Percentiles rank a stretch among this genome's conserved stretches.
Evolutionary conservation across 2,888 invertebrate species (phyloP).

Genomic region (Megaustenia siamemsis): DNA sequence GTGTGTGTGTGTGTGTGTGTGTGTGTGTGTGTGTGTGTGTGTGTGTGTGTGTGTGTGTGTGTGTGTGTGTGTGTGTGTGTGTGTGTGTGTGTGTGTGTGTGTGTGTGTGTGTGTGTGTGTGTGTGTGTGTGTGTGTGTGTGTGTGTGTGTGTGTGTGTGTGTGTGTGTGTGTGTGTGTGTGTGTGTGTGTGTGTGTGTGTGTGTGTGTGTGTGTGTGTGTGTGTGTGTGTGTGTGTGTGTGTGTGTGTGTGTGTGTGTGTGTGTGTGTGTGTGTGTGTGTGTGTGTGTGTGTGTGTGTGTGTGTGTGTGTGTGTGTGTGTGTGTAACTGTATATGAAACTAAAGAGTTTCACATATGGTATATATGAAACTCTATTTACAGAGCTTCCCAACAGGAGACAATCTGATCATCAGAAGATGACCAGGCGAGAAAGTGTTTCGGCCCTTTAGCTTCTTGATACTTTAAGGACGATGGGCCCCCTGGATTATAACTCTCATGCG

Average conservation of each 20-base stretch:
- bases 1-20: slow-evolving; percentile 26
- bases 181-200: slow-evolving; percentile 15
- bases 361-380: too few relatives aligned
- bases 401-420: too few relatives aligned
- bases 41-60: slow-evolving; percentile 2
- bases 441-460: too few relatives aligned
- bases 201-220: slow-evolving; percentile 26
- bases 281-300: not conserved
- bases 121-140: slow-evolving; percentile 26
- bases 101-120: slow-evolving; percentile 23
- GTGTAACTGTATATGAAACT: not conserved
- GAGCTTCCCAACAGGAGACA: too few relatives aligned
- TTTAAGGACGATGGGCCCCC: too few relatives aligned
- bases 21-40: slow-evolving; percentile 24
- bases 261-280: slow-evolving; percentile 22
- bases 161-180: slow-evolving; percentile 29
- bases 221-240: slow-evolving; percentile 32
- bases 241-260: slow-evolving; percentile 16
- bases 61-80: not conserved
- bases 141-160: slow-evolving; percentile 37
- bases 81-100: not conserved
- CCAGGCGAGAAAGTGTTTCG: too few relatives aligned
- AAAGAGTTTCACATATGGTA: too few relatives aligned
- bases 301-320: not conserved
- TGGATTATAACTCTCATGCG: too few relatives aligned